These are phyloP conservation scores for Nerophis ophidion DNA, from an alignment of 2,113 vertebrate genomes.

Conservation along the genomic window DNA sequence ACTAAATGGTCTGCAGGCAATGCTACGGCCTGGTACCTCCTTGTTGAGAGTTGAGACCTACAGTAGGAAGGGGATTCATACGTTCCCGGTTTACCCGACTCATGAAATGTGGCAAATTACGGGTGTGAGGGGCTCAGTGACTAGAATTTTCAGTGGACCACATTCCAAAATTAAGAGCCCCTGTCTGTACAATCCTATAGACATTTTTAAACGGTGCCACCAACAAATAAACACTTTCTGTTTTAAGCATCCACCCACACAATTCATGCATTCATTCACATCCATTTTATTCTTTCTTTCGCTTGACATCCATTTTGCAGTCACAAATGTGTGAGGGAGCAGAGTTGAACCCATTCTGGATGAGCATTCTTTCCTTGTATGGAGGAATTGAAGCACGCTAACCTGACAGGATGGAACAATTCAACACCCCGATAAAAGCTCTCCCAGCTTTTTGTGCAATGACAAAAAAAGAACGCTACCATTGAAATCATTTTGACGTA, in stretches of 20 bases:
- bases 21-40: background rate
- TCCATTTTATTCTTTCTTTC: conserved; percentile 10
- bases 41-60: background rate
- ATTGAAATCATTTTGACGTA: no score
- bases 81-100: no score
- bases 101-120: no score
- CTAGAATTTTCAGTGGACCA: no score
- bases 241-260: conserved; percentile 8
- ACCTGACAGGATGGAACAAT: background rate
- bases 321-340: conserved; percentile 14
- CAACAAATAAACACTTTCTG: conserved; percentile 8
- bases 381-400: background rate
- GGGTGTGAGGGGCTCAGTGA: no score
- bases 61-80: background rate
- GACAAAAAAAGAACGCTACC: no score
- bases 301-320: conserved; percentile 13
- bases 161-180: no score
- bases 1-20: background rate
- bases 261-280: conserved; percentile 17
- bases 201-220: conserved; percentile 2
- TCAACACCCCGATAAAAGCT: background rate
- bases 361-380: conserved; percentile 6
- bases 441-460: background rate
- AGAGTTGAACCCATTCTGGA: conserved; percentile 2
- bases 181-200: no score